Evolutionary conservation across 2,113 vertebrate genomes (phyloP), one percentile per base, ranked within the genome.

Genomic region (Todiramphus chloris): DNA sequence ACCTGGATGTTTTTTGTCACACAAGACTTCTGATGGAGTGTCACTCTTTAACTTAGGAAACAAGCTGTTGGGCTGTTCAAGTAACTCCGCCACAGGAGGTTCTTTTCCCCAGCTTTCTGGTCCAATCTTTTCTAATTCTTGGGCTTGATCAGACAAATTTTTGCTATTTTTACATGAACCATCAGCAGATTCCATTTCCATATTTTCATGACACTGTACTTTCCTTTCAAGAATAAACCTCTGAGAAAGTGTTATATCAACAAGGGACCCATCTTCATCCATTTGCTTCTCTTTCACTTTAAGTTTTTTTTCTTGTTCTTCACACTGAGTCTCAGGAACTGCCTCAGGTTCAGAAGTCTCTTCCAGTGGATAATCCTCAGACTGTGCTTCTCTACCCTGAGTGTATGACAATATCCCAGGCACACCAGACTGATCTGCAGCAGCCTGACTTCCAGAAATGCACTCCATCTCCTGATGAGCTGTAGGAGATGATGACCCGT

Each of bases 311-410:
- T 79, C 90, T 75, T 95, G 97, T 64, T 96, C 98, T 74, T 98
- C 97, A 97, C 93, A 96, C 2, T 96, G 97, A 59, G 96, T 98
- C 94, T 98, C 98, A 55, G 98, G 97, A 84, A 98, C 73, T 91
- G 96, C 95, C 81, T 98, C 97, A 18, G 90, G 63, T 58, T 98
- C 96, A 70, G 93, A 95, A 51, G 33, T 90, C 50, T 95, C 96
- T 63, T 97, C 96, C 50, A 95, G 68, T 10, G 92, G 83, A 69
- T 69, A 91, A 74, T 96, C 93, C 80, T 95, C 95, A 94, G 94
- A 88, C 39, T 84, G 91, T 66, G 87, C 90, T 81, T 97, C 96
- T 93, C 95, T 94, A 74, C 93, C 92, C 85, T 90, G 82, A 73
- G 88, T 8, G 62, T 8, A 91, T 10, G 96, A 95, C 17, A 94